A percentile compares a stretch with the other conserved stretches of the same genome.
phyloP scores from a whole-genome alignment of 2,797 vertebrate genomes.

The Sebastes itinus region DNA sequence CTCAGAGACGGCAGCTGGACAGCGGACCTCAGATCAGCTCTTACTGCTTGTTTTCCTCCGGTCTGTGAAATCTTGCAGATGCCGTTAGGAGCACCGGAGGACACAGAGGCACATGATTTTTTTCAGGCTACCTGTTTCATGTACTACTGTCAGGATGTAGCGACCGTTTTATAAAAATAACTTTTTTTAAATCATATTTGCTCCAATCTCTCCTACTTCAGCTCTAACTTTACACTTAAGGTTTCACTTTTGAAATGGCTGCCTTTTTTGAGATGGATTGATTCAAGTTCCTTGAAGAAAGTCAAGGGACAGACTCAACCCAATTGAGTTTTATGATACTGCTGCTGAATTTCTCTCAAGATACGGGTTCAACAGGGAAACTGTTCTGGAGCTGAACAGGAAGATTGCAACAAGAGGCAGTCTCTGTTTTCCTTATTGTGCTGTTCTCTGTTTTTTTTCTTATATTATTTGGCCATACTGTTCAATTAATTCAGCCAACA shows the following conservation, averaged over 20 bases:
- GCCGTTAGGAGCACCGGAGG: no score
- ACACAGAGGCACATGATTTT: no score
- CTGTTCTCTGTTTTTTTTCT: neutral
- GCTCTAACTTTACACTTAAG: neutral
- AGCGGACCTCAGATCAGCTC: no score
- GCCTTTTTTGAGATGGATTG: neutral
- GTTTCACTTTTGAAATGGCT: neutral
- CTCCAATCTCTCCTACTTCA: no score
- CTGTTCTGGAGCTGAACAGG: neutral
- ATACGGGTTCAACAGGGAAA: neutral
- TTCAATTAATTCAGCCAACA: neutral
- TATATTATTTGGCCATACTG: neutral
- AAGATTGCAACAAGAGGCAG: neutral
- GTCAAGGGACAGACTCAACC: neutral
- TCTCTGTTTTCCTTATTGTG: neutral
- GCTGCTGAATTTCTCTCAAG: neutral
- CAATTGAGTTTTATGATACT: neutral
- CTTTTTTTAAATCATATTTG: no score
- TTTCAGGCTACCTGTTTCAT: no score
- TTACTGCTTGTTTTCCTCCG: no score
- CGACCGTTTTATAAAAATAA: no score
- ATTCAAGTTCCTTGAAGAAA: neutral
- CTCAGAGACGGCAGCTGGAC: accelerated
- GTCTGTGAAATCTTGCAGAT: no score
- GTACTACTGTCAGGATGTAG: accelerated